Base-by-base conservation (phyloP, 2,888 invertebrate genomes). In the Andrena flavipes region DNA sequence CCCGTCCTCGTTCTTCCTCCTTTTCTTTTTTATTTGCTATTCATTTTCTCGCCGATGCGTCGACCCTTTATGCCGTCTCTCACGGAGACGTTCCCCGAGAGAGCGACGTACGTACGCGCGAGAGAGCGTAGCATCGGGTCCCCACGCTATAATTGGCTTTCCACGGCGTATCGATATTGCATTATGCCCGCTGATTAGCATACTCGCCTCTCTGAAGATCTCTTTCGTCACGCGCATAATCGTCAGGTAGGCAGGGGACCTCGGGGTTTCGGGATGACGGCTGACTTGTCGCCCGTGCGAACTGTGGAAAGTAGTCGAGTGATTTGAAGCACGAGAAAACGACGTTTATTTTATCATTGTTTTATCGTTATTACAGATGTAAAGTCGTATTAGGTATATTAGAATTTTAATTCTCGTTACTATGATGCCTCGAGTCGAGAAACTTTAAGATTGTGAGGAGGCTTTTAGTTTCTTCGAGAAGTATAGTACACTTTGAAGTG, bases 131-230 rank as follows among this genome's bases (percentile, higher is more conserved):
- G 33, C 30, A 70, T 75, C 62, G n/a, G 87, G 87, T 84, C 90
- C 92, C 91, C 91, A 89, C 90, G 89, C 88, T 90, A 91, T 93
- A 93, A 93, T 93, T 93, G 93, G 93, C 91, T 93, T 93, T 92
- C 85, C 84, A 72, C 84, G 84, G 83, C 84, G 88, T 86, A 87
- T 91, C 89, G 90, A 87, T 69, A 87, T 87, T 87, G 87, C 88
- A 89, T 91, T 91, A 89, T 88, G 89, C 87, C 88, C 87, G 90
- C 82, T 80, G 86, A 93, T 93, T 93, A 92, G 90, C 93, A 93
- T 93, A 92, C 88, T 91, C 85, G 84, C 88, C 86, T 79, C 80
- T 72, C 72, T 90, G 90, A 91, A 91, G 91, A 93, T 93, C 93
- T 91, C 90, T 91, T 93, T 92, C 92, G 93, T 92, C 92, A 93